Evolutionary conservation across 2,113 vertebrate species (phyloP).

Genomic region (Sylvilagus bachmani): DNA sequence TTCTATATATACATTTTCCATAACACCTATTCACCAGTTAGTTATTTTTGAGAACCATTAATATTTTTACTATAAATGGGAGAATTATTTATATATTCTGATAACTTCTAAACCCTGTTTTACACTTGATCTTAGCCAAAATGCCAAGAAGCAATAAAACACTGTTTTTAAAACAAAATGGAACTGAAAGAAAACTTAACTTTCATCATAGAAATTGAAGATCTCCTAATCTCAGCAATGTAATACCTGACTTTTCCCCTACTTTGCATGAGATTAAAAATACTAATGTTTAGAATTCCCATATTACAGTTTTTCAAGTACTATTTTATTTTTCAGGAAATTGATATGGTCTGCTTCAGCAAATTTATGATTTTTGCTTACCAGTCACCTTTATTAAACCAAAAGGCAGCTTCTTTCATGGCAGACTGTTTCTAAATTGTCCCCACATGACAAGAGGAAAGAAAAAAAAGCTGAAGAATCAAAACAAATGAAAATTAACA

Average conservation of each 20-base stretch:
- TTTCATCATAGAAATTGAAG: conserved; percentile 33
- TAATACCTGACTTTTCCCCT: background rate
- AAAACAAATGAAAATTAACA: background rate
- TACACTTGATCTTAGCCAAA: too few relatives aligned
- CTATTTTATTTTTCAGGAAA: background rate
- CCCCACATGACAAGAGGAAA: background rate
- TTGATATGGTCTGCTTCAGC: background rate
- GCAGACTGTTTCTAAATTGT: background rate
- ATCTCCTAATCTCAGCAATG: background rate
- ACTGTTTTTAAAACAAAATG: background rate
- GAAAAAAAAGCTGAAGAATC: background rate
- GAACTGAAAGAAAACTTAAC: background rate
- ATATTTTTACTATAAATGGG: background rate
- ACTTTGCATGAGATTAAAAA: background rate
- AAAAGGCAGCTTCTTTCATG: background rate
- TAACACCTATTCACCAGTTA: background rate
- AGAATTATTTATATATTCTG: background rate
- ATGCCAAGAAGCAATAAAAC: too few relatives aligned
- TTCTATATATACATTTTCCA: background rate
- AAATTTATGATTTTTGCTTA: conserved; percentile 28
- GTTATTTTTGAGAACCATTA: conserved; percentile 15
- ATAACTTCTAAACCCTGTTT: conserved; percentile 13
- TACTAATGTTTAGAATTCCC: background rate
- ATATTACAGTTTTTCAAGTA: background rate
- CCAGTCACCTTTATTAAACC: background rate